phyloP scores from a whole-genome alignment of 1,140 invertebrate genomes.

The Papilio machaon region DNA sequence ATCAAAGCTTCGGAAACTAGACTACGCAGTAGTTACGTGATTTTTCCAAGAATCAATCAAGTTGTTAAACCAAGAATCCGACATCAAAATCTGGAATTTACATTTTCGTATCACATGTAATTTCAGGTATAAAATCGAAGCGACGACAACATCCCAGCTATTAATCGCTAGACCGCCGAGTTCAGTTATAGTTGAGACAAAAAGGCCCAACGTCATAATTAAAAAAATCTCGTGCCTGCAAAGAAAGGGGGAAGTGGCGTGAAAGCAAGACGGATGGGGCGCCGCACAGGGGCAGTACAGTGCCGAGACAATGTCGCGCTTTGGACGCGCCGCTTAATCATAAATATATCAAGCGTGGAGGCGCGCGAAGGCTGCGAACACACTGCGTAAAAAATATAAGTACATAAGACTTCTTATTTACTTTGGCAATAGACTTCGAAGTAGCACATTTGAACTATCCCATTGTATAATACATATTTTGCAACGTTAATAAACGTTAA shows the following conservation, averaged over 20 bases:
- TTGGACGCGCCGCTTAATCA: conserved; percentile 77
- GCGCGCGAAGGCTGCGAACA: conserved; percentile 54
- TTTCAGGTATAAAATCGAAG: conserved; percentile 48
- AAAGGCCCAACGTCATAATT: conserved; percentile 81
- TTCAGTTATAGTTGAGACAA: conserved; percentile 65
- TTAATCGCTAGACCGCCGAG: conserved; percentile 40
- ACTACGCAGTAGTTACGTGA: too few species aligned
- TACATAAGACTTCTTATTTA: not conserved
- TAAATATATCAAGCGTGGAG: conserved; percentile 79
- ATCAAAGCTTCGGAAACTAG: too few species aligned
- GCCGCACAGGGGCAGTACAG: conserved; percentile 66
- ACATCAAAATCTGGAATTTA: not conserved
- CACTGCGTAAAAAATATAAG: conserved; percentile 37
- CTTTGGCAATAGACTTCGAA: not conserved
- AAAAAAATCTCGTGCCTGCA: conserved; percentile 81
- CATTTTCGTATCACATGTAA: not conserved
- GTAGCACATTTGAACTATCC: too few species aligned
- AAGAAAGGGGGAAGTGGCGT: conserved; percentile 79
- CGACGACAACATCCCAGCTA: conserved; percentile 35
- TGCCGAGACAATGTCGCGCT: conserved; percentile 77
- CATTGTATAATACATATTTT: too few species aligned
- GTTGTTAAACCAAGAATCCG: not conserved
- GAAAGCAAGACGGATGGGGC: conserved; percentile 78
- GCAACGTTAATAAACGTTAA: too few species aligned
- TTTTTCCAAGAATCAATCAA: not conserved